phyloP scores from a whole-genome alignment of 1,140 invertebrate genomes.

The Cyphomyrmex costatus region DNA sequence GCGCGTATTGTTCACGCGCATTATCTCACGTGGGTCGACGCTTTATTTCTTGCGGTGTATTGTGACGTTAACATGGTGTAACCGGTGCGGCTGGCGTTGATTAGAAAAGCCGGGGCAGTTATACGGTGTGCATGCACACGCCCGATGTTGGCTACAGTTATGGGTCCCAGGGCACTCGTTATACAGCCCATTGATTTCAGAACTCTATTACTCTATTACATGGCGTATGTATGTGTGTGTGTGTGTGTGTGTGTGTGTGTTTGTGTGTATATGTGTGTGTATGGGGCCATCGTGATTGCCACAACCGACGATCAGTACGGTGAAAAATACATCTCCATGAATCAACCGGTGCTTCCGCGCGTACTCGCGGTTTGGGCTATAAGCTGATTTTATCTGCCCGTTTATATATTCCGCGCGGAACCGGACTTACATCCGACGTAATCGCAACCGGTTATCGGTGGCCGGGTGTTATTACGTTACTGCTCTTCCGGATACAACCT shows the following conservation, averaged over 20 bases:
- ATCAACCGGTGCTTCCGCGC: conserved; percentile 42
- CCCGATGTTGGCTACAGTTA: conserved; percentile 57
- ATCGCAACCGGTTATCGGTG: conserved; percentile 42
- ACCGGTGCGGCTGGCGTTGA: conserved; percentile 64
- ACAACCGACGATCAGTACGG: neutral
- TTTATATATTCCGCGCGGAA: conserved; percentile 38
- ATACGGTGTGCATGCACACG: neutral
- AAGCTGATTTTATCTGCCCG: conserved; percentile 50
- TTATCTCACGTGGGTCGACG: conserved; percentile 52
- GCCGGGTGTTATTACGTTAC: conserved; percentile 22
- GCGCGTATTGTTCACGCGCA: conserved; percentile 32
- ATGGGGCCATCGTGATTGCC: conserved; percentile 66
- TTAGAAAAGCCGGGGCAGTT: conserved; percentile 65
- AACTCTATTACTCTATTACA: conserved; percentile 68
- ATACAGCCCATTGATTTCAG: conserved; percentile 75
- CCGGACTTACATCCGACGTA: conserved; percentile 50
- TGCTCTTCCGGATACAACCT: conserved; percentile 19
- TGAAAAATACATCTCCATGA: conserved; percentile 65
- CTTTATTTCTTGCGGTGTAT: conserved; percentile 69
- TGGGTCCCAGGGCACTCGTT: conserved; percentile 69
- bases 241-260: no score
- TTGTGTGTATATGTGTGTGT: no score
- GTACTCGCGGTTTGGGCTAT: neutral
- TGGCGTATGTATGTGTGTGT: neutral
- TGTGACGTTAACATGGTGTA: conserved; percentile 60